Evolutionary conservation across 2,888 invertebrate species (phyloP).

Genomic region (Halictus ligatus): DNA sequence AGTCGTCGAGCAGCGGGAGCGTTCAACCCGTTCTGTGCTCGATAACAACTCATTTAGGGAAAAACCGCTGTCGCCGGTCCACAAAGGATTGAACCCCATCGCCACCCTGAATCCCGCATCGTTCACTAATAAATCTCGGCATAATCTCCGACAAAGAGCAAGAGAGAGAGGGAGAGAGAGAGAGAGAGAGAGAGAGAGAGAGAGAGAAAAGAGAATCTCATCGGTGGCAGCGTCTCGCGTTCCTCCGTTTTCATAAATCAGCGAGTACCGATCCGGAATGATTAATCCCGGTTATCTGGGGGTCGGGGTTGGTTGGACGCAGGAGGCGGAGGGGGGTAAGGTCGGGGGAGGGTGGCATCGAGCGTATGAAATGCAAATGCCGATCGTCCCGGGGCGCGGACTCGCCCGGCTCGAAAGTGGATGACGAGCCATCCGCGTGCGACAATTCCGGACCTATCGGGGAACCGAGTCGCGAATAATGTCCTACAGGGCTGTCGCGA

Average conservation of each 20-base stretch:
- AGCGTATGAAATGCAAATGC: slow-evolving; percentile 49
- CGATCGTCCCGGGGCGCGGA: slow-evolving; percentile 57
- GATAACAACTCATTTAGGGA: background rate
- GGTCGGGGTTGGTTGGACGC: background rate
- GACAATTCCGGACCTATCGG: slow-evolving; percentile 52
- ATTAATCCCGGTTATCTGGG: slow-evolving; percentile 52
- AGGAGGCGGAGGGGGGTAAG: background rate
- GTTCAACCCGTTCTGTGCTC: background rate
- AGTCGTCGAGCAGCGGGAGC: background rate
- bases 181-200: background rate
- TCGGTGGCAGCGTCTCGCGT: slow-evolving; percentile 21
- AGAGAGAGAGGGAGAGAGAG: background rate
- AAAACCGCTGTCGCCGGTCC: background rate
- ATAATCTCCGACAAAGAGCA: slow-evolving; percentile 10
- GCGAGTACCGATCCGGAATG: slow-evolving; percentile 61
- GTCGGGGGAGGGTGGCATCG: background rate
- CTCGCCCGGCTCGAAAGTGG: slow-evolving; percentile 38
- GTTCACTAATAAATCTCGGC: slow-evolving; percentile 48
- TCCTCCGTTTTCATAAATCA: slow-evolving; percentile 62
- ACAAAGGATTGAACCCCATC: slow-evolving; percentile 6
- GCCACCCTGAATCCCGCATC: background rate
- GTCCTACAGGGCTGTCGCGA: slow-evolving; percentile 52
- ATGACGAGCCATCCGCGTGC: slow-evolving; percentile 44
- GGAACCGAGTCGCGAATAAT: slow-evolving; percentile 54
- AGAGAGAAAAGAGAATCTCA: slow-evolving; percentile 10